A percentile compares a stretch with the other conserved stretches of the same genome.
Evolutionary conservation across 2,113 vertebrate species (phyloP).

Genomic region (Rhinoptilus africanus): DNA sequence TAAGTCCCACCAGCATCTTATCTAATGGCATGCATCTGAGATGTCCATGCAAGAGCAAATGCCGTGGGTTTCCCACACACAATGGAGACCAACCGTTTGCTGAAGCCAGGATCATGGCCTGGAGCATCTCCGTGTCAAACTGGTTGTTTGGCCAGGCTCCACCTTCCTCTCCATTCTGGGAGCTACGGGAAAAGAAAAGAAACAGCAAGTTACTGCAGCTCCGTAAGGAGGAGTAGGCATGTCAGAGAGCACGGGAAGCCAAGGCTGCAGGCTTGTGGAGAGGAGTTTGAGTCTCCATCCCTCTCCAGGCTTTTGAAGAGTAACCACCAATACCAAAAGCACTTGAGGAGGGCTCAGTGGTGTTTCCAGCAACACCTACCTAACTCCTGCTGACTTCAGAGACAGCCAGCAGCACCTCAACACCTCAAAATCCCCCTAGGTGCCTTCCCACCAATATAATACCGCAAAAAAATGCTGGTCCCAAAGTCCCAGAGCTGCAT

Average conservation of each 20-base stretch:
- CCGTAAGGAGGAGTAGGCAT: background rate
- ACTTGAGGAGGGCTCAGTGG: background rate
- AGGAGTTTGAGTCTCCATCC: background rate
- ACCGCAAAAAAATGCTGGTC: background rate
- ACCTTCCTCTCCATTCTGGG: conserved; percentile 88
- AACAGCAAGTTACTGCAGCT: background rate
- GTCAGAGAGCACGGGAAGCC: background rate
- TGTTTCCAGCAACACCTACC: background rate
- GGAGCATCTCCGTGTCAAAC: conserved; percentile 95
- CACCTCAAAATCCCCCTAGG: background rate
- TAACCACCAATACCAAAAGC: background rate
- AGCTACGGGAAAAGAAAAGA: conserved; percentile 65
- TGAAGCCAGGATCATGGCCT: conserved; percentile 94
- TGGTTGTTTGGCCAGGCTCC: conserved; percentile 97
- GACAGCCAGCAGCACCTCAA: background rate
- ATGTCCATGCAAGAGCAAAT: rapidly evolving
- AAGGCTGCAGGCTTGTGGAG: rapidly evolving
- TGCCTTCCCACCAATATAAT: background rate
- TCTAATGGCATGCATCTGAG: background rate
- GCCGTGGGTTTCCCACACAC: background rate
- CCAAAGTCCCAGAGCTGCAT: background rate
- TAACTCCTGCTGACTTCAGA: background rate
- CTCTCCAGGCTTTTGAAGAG: background rate
- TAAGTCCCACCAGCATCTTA: background rate
- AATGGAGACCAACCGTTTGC: conserved; percentile 85